These are phyloP conservation scores for Myotis daubentonii DNA, from an alignment of 2,797 vertebrate genomes.

Conservation along the genomic window DNA sequence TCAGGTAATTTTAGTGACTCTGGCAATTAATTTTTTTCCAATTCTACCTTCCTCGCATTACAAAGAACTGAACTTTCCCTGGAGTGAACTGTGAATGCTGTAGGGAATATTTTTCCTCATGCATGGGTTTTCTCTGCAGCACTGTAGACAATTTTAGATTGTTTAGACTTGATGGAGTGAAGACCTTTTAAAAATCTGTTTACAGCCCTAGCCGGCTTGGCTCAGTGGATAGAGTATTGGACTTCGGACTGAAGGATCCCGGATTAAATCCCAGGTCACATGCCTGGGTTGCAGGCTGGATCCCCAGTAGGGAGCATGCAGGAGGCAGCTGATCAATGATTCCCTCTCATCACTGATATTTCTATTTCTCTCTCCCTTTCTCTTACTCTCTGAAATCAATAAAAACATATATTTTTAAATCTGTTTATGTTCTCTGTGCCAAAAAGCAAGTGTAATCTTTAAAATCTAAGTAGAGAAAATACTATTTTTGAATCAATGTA, in stretches of 20 bases:
- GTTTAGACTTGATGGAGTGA: not conserved
- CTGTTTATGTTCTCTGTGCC: not conserved
- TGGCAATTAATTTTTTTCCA: constrained; percentile 21
- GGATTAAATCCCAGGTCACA: no score
- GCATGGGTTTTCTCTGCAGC: not conserved
- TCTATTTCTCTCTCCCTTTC: no score
- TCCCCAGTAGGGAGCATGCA: no score
- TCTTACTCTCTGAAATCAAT: no score
- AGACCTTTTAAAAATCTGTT: not conserved
- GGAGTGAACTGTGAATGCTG: not conserved
- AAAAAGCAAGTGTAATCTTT: not conserved
- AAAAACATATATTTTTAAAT: not conserved
- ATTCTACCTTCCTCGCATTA: not conserved
- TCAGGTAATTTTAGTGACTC: not conserved
- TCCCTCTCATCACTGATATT: no score
- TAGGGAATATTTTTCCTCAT: not conserved
- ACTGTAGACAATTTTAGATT: not conserved
- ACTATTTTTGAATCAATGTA: not conserved
- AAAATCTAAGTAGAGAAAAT: not conserved
- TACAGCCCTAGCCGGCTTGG: not conserved
- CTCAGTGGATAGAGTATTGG: no score
- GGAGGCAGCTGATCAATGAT: no score
- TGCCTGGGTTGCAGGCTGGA: no score
- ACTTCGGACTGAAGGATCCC: no score
- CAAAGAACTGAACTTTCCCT: constrained; percentile 7